Conservation (phyloP, 2,113 vertebrate species). For the Anoura caudifer region DNA sequence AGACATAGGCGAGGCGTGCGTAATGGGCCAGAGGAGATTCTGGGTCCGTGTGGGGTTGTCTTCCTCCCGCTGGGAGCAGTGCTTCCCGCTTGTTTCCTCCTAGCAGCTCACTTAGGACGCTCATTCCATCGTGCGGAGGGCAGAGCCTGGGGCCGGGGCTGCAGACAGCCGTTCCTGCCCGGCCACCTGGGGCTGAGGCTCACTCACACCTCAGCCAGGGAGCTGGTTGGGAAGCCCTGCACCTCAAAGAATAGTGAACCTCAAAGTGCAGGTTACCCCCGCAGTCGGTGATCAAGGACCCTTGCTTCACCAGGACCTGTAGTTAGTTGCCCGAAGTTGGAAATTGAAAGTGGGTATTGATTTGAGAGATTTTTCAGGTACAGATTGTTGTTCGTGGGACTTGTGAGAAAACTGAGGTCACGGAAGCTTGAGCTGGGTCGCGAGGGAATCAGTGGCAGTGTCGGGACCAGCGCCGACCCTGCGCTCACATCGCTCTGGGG, state of each 20-base stretch:
- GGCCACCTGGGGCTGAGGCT: background rate
- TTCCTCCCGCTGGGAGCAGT: background rate
- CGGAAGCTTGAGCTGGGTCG: background rate
- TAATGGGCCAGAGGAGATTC: background rate
- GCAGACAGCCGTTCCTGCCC: background rate
- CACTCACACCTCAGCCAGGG: background rate
- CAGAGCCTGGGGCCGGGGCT: background rate
- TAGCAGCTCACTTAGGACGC: background rate
- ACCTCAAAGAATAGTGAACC: background rate
- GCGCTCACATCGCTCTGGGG: background rate
- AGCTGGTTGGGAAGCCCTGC: background rate
- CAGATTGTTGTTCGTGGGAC: background rate
- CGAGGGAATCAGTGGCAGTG: background rate
- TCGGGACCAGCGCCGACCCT: background rate
- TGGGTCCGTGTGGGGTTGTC: background rate
- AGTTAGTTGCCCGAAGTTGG: background rate
- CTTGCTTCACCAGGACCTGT: background rate
- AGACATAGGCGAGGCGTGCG: no score
- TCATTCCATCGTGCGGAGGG: fast-evolving
- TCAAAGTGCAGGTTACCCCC: background rate
- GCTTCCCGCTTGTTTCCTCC: background rate
- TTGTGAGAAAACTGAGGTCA: background rate
- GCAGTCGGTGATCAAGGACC: background rate
- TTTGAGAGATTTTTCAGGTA: background rate
- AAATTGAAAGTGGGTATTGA: background rate